Base-by-base conservation (phyloP, 1,140 invertebrate genomes). In the Panagrolaimus sp. region DNA sequence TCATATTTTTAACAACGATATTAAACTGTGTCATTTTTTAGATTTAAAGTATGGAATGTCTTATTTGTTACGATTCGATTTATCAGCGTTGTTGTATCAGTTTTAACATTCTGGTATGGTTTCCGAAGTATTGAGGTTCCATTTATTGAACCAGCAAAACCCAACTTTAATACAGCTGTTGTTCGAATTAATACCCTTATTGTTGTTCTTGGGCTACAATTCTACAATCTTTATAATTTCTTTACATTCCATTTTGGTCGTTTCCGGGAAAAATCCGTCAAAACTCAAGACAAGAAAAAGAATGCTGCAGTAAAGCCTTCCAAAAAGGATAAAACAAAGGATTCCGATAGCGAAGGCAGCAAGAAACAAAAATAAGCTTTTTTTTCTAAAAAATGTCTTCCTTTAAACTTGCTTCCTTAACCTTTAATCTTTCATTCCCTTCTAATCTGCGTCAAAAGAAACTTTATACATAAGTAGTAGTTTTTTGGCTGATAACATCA, bases 31-130 rank as follows among this genome's bases (percentile, higher is more conserved):
- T 67, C 87, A 7, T 11, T n/a, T 70, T 85, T 88, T 88, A 85
- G 89, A 53, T 89, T 91, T 74, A 84, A 89, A 74, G 81, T 91
- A 16, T 94, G 92, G 77, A 92, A 92, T 78, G 84, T 87, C 0
- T 84, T 90, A 7, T 97, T 96, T 84, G 88, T 95, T 23, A 74
- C 89, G 0, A 89, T 89, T 16, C 89, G 93, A n/a, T 85, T 97
- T 42, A 88, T 88, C 57, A 92, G 91, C 57, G 89, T 96, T 73
- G 89, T 91, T 65, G 85, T 97, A 46, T 88, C 93, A 13, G 90
- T 92, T 71, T 86, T 97, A 0, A 92, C 92, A 0, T 92, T 98
- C 83, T 91, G 92, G 88, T 96, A 91, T 85, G 93, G 92, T 27
- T 86, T 95, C 13, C 87, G 88, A 27, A 82, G 75, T 44, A 65